Percentiles rank a stretch among this genome's conserved stretches.
phyloP scores from a whole-genome alignment of 2,888 invertebrate species.

The Sericinus montela region DNA sequence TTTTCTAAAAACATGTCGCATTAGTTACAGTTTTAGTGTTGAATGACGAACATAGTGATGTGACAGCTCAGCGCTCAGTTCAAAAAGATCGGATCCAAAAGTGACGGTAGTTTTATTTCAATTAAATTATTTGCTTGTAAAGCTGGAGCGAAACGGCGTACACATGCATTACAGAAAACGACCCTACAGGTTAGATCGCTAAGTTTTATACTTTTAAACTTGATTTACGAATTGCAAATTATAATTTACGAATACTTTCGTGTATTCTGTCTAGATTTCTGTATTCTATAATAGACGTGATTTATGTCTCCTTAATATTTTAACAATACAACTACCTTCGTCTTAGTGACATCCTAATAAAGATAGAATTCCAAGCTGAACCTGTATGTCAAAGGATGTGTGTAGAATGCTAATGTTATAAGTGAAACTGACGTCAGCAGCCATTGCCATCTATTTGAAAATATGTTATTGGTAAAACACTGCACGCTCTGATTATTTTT shows the following conservation, averaged over 20 bases:
- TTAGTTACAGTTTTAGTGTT: conserved; percentile 1
- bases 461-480: background rate
- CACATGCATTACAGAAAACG: conserved; percentile 79
- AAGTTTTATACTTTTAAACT: background rate
- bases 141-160: conserved; percentile 74
- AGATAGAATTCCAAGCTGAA: background rate
- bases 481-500: conserved; percentile 15
- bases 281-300: no score
- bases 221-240: no score
- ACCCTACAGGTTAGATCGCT: conserved; percentile 62
- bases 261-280: no score
- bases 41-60: conserved; percentile 13
- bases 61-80: background rate
- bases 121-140: conserved; percentile 51
- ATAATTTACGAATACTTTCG: no score
- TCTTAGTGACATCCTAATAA: no score
- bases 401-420: conserved; percentile 11
- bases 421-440: conserved; percentile 2
- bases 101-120: conserved; percentile 37
- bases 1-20: conserved; percentile 25
- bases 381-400: background rate
- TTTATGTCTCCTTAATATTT: no score
- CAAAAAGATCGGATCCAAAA: conserved; percentile 19
- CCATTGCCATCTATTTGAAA: background rate
- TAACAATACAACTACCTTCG: no score